Evolutionary conservation across 2,113 vertebrate genomes (phyloP).

Genomic region (cattle (Bos taurus)): DNA sequence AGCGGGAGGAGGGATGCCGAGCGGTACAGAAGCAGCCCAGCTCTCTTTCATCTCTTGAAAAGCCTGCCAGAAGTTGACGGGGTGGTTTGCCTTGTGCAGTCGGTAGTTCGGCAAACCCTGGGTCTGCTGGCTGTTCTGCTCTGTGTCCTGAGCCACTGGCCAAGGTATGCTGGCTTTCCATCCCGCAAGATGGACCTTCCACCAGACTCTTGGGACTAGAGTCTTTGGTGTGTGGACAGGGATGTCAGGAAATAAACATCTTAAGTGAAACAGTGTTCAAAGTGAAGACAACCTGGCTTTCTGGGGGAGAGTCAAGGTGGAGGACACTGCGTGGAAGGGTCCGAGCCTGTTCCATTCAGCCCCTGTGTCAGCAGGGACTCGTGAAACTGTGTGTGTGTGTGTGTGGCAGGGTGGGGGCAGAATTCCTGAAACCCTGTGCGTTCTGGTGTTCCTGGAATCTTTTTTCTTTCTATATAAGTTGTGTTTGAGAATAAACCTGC

Average conservation of each 20-base stretch:
- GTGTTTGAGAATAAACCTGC: fast-evolving
- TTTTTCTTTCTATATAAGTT: background rate
- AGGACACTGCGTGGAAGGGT: fast-evolving
- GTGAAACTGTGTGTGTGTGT: too few relatives aligned
- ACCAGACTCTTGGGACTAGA: too few relatives aligned
- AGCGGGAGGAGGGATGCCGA: fast-evolving
- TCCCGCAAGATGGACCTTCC: background rate
- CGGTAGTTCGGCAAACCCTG: background rate
- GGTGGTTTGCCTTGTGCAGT: fast-evolving
- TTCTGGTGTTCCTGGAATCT: background rate
- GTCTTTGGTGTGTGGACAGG: background rate
- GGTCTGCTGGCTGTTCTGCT: background rate
- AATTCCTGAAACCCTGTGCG: background rate
- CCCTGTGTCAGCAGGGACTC: too few relatives aligned
- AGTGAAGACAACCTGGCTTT: background rate
- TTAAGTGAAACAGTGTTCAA: background rate
- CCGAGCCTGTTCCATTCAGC: background rate
- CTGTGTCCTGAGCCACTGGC: background rate
- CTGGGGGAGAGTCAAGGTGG: fast-evolving
- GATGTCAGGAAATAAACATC: background rate
- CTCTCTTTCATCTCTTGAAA: background rate
- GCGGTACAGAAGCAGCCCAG: background rate
- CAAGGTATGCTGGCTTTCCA: background rate
- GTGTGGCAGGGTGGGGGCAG: background rate
- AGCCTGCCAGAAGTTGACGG: background rate